These are phyloP conservation scores for Hyposoter didymator DNA, from an alignment of 2,888 invertebrate species.

Conservation along the genomic window DNA sequence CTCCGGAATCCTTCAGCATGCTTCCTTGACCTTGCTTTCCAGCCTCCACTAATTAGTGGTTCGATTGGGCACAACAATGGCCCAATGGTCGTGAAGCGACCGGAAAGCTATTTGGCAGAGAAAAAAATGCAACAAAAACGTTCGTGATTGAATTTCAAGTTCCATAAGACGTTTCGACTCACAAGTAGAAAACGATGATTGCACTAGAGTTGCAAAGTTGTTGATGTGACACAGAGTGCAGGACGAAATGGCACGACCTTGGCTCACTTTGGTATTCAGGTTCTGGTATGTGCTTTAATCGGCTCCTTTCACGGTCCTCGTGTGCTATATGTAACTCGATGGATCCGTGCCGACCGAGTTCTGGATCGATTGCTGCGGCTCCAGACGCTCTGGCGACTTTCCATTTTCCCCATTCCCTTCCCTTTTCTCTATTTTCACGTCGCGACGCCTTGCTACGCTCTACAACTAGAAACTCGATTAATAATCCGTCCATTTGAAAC, in stretches of 20 bases:
- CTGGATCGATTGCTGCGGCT: slow-evolving; percentile 76
- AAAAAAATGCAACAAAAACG: not conserved
- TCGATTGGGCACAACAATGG: not conserved
- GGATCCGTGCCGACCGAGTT: slow-evolving; percentile 59
- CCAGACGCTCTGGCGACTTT: slow-evolving; percentile 77
- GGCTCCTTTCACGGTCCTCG: slow-evolving; percentile 3
- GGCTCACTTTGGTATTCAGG: slow-evolving; percentile 54
- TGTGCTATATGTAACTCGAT: slow-evolving; percentile 36
- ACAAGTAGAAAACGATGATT: not conserved
- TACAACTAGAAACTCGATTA: slow-evolving; percentile 23
- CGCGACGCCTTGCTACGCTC: slow-evolving; percentile 15
- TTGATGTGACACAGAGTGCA: slow-evolving; percentile 29
- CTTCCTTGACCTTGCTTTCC: not conserved
- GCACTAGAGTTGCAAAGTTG: not conserved
- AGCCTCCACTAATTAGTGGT: not conserved
- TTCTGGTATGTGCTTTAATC: slow-evolving; percentile 35
- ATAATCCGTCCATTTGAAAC: slow-evolving; percentile 1
- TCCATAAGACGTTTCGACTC: not conserved
- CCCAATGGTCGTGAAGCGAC: not conserved
- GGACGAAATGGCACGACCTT: slow-evolving; percentile 49
- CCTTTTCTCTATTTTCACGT: slow-evolving; percentile 15
- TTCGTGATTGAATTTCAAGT: not conserved
- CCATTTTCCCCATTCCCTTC: slow-evolving; percentile 15
- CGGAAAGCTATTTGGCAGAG: not conserved
- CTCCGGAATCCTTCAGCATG: not conserved